phyloP scores from a whole-genome alignment of 2,797 vertebrate genomes.

The Avahi laniger region DNA sequence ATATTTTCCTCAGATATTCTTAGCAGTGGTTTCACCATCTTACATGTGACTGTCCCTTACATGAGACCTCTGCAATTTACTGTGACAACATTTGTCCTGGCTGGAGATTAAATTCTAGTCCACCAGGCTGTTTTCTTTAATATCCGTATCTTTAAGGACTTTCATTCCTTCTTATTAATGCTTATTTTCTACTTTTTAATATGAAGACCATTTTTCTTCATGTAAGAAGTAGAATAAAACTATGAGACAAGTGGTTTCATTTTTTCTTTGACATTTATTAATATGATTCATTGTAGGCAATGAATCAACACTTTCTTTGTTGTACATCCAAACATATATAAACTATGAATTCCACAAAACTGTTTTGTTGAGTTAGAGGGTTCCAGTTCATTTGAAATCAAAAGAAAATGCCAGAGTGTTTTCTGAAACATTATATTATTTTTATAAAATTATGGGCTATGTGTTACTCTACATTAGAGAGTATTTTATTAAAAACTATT shows the following conservation, averaged over 20 bases:
- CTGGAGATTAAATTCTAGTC: neutral
- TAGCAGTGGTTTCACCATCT: neutral
- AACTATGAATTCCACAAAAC: slow-evolving; percentile 35
- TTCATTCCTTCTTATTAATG: neutral
- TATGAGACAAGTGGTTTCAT: neutral
- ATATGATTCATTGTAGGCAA: neutral
- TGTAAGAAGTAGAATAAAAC: neutral
- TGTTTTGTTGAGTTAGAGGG: slow-evolving; percentile 30
- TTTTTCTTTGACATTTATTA: neutral
- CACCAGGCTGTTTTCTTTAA: neutral
- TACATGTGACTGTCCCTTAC: neutral
- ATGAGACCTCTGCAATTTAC: neutral
- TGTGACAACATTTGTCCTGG: neutral
- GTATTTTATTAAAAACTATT: slow-evolving; percentile 61
- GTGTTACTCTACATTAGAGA: slow-evolving; percentile 26
- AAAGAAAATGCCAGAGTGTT: neutral
- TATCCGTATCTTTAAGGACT: neutral
- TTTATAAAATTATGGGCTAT: slow-evolving; percentile 38
- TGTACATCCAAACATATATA: neutral
- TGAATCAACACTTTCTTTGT: neutral
- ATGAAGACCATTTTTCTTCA: neutral
- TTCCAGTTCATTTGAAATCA: slow-evolving; percentile 35
- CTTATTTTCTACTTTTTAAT: slow-evolving; percentile 11
- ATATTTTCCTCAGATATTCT: neutral
- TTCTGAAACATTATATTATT: neutral